These are phyloP conservation scores for Drosophila jambulina DNA, from an alignment of 1,140 invertebrate genomes.

Conservation along the genomic window DNA sequence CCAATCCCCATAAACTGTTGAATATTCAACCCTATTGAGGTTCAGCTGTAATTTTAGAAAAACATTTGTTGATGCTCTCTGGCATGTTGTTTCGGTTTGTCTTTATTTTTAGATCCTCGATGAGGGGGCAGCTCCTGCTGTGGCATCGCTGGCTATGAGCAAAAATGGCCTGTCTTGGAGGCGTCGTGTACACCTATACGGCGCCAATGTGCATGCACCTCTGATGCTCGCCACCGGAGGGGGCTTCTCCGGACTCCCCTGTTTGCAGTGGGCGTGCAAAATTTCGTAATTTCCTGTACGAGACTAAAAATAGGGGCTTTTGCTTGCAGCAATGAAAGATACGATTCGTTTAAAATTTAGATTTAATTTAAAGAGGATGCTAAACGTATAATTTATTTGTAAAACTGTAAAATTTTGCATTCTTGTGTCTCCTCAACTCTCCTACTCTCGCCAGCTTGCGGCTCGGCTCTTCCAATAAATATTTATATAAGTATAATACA, in stretches of 20 bases:
- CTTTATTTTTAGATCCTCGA: conserved; percentile 63
- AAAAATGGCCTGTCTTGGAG: conserved; percentile 62
- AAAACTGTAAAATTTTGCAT: conserved; percentile 77
- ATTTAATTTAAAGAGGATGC: conserved; percentile 76
- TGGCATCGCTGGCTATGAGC: conserved; percentile 22
- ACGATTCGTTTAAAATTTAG: conserved; percentile 32
- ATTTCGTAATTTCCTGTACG: conserved; percentile 69
- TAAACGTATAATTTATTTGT: conserved; percentile 69
- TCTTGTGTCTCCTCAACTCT: conserved; percentile 67
- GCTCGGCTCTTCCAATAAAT: conserved; percentile 73
- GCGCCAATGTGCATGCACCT: conserved; percentile 11
- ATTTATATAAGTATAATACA: conserved; percentile 81
- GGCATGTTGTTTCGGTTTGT: conserved; percentile 39
- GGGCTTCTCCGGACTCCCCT: conserved; percentile 5
- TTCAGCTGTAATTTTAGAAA: conserved; percentile 42
- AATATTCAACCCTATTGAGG: not conserved
- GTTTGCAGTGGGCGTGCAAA: conserved; percentile 56
- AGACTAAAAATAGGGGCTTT: conserved; percentile 46
- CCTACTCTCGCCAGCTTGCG: conserved; percentile 53
- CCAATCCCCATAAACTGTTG: not conserved
- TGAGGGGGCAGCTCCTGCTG: conserved; percentile 54
- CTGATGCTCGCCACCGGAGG: not conserved
- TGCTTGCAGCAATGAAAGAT: conserved; percentile 39
- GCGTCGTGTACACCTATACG: conserved; percentile 18
- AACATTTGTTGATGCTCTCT: conserved; percentile 54